Evolutionary conservation across 2,797 vertebrate species (phyloP).

Genomic region (Periophthalmus magnuspinnatus): DNA sequence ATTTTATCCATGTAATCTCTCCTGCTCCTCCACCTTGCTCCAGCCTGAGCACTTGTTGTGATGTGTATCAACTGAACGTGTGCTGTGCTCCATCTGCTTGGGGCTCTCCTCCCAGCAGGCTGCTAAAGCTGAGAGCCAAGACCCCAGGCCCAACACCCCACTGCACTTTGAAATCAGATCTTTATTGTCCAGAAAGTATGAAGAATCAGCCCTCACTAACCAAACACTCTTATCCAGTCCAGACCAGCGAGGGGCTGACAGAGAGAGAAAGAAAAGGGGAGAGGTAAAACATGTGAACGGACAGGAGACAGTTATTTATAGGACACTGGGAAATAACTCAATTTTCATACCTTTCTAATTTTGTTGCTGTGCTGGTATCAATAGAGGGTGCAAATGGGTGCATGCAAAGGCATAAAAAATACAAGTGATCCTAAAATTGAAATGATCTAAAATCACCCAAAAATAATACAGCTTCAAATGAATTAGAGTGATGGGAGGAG

Average conservation of each 20-base stretch:
- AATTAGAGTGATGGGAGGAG: too few relatives aligned
- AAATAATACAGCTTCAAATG: neutral
- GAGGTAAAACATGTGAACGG: conserved; percentile 17
- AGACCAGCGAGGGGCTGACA: conserved; percentile 35
- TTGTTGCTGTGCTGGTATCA: conserved; percentile 39
- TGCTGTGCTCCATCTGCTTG: conserved; percentile 72
- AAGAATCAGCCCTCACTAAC: conserved; percentile 82
- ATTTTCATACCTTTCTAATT: conserved; percentile 69
- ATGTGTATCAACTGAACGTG: conserved; percentile 62
- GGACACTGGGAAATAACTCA: conserved; percentile 56
- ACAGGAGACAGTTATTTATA: conserved; percentile 63
- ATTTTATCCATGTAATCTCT: neutral
- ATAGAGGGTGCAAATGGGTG: conserved; percentile 10
- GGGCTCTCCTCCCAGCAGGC: conserved; percentile 76
- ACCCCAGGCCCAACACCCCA: conserved; percentile 84
- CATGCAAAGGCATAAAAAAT: neutral
- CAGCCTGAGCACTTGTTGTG: conserved; percentile 27
- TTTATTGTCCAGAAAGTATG: conserved; percentile 87
- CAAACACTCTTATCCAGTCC: conserved; percentile 75
- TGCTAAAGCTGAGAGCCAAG: conserved; percentile 76
- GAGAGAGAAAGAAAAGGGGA: conserved; percentile 20
- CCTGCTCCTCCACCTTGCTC: too few relatives aligned
- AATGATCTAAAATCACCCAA: neutral
- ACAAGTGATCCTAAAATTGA: neutral
- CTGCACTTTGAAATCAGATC: conserved; percentile 87